Percentiles rank a stretch among this genome's conserved stretches.
phyloP scores from a whole-genome alignment of 2,797 vertebrate genomes.

The Oceanodroma leucorhoa region DNA sequence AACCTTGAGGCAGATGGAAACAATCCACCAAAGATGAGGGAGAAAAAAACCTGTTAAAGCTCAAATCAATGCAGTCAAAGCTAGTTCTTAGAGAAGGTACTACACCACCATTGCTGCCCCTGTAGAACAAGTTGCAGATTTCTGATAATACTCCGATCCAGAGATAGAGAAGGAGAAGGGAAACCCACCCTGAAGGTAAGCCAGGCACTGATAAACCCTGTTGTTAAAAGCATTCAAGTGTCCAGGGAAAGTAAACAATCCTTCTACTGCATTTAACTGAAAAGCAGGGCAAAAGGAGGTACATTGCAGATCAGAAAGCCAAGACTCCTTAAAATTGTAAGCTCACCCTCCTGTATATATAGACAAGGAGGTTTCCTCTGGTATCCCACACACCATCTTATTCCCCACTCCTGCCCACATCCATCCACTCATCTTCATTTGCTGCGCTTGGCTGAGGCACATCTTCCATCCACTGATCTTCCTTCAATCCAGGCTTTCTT shows the following conservation, averaged over 20 bases:
- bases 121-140: neutral
- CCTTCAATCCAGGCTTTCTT: neutral
- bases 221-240: neutral
- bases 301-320: neutral
- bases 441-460: neutral
- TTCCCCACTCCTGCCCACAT: neutral
- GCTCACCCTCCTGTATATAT: neutral
- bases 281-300: neutral
- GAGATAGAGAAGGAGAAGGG: neutral
- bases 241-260: neutral
- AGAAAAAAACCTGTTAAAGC: fast-evolving
- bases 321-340: neutral
- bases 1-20: neutral
- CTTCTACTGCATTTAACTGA: neutral
- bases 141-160: neutral
- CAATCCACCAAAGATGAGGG: neutral
- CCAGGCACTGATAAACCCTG: neutral
- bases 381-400: neutral
- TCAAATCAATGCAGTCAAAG: neutral
- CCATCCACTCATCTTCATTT: neutral
- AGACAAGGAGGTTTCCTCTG: neutral
- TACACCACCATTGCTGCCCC: neutral
- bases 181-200: neutral
- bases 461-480: neutral
- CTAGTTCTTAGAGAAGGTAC: neutral